phyloP scores from a whole-genome alignment of 2,888 invertebrate genomes.

The Fragum fragum region DNA sequence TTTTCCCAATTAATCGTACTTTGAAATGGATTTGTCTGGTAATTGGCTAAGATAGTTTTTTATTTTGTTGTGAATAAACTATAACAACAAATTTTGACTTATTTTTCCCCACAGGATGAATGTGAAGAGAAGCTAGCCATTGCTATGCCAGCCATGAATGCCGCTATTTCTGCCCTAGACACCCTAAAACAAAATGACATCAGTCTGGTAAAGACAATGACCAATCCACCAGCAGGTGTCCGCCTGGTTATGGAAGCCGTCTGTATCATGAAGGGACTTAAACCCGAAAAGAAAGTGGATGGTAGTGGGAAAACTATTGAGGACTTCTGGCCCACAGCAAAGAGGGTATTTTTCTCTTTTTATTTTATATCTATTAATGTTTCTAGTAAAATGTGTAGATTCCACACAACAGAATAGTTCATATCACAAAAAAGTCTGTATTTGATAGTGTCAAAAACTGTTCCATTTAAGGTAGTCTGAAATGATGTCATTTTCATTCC shows the following conservation, averaged over 20 bases:
- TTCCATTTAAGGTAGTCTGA: too few species aligned
- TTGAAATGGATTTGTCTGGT: too few species aligned
- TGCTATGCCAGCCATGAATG: conserved; percentile 86
- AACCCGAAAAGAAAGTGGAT: conserved; percentile 84
- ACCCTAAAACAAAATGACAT: conserved; percentile 87
- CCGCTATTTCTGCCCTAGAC: conserved; percentile 85
- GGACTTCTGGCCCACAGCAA: conserved; percentile 86
- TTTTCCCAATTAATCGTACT: too few species aligned
- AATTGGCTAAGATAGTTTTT: too few species aligned
- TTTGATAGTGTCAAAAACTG: too few species aligned
- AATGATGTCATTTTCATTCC: too few species aligned
- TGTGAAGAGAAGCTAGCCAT: conserved; percentile 85
- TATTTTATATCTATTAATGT: too few species aligned
- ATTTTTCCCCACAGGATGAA: conserved; percentile 80
- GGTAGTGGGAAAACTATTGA: conserved; percentile 82
- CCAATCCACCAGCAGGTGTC: conserved; percentile 85
- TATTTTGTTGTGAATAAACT: too few species aligned
- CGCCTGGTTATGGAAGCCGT: conserved; percentile 86
- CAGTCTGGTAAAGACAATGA: conserved; percentile 85
- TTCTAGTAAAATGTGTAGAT: too few species aligned
- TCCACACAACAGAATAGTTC: too few species aligned
- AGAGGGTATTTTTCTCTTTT: conserved; percentile 76
- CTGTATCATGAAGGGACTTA: conserved; percentile 86
- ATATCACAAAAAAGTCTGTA: too few species aligned
- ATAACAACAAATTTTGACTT: too few species aligned